Percentiles rank a stretch among this genome's conserved stretches.
Conservation (phyloP, 64 coral and sea anemone genomes). For the Stichodactyla mertensii region DNA sequence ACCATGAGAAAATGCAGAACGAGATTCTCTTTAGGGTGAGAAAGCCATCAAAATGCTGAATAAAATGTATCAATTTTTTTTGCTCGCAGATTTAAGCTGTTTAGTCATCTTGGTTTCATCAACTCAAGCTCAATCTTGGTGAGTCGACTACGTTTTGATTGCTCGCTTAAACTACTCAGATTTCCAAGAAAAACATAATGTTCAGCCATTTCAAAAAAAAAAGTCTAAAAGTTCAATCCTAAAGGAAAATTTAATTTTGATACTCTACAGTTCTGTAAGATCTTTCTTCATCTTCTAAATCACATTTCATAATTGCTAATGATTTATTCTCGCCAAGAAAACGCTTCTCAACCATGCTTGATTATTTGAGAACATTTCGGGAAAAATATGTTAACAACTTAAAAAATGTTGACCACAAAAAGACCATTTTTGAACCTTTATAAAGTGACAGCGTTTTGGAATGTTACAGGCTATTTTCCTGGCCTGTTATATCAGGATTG, state of each 20-base stretch:
- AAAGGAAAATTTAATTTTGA: background rate
- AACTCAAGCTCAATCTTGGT: background rate
- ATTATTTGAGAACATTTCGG: background rate
- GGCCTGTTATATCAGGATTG: background rate
- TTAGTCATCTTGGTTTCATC: background rate
- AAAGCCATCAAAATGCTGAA: no score
- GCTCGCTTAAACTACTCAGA: background rate
- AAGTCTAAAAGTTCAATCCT: no score
- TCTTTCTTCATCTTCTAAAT: background rate
- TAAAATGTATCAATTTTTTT: background rate
- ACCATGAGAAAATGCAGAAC: background rate
- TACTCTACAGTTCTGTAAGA: background rate
- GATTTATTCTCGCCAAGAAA: background rate
- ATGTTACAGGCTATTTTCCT: background rate
- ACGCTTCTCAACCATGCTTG: background rate
- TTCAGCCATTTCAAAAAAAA: no score
- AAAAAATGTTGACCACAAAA: slow-evolving; percentile 6
- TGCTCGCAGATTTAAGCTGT: background rate
- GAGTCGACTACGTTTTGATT: background rate
- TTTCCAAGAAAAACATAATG: background rate
- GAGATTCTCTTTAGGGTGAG: no score
- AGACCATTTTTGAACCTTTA: background rate
- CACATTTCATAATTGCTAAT: background rate
- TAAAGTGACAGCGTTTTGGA: background rate
- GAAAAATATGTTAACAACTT: background rate